Evolutionary conservation across 2,888 invertebrate species (phyloP), one percentile per base, ranked within the genome.

Genomic region (Diadegma fenestrale): DNA sequence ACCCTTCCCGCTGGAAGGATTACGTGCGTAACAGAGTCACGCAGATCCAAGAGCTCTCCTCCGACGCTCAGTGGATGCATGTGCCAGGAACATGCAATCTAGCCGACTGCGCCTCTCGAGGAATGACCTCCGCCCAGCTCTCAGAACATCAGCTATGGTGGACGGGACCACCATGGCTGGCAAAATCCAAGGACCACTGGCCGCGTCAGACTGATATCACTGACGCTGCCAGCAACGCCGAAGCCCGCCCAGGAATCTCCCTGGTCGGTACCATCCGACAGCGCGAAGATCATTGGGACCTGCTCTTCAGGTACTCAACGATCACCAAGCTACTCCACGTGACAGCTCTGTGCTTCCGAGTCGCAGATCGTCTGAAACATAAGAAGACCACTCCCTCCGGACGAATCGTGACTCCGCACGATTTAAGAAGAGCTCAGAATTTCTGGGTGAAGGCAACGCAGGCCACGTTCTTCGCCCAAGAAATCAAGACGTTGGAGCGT

Each of bases 11-110:
- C 5, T 84, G 87, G 69, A 86, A 86, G 58, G 85, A 82, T 10
- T 88, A 82, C 71, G 87, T 87, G 12, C 87, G 88, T 8, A 91
- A 92, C 80, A 71, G 91, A 45, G 89, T 91, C 1, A 19, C 76
- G 2, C 33, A 66, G 6, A 86, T 88, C 22, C 86, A 87, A 75
- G 87, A 84, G 10, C 85, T 80, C 33, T 30, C 71, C 3, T 30
- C 4, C 30, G 30, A 45, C 71, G 14, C 7, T 0, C 71, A 68
- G 0, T 89, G 86, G 78, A 66, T 68, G 10, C 78, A 82, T 19
- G 76, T 87, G 17, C 86, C 87, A 1, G 87, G 87, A 0, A 80
- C 30, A 58, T 30, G 73, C 69, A 61, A 87, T 82, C 48, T 86
- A 72, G 80, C 66, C 3, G 73, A 82, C 41, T 82, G 73, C 77